These are phyloP conservation scores for Nixonia krombeini DNA, from an alignment of 1,140 invertebrate genomes.

Conservation along the genomic window DNA sequence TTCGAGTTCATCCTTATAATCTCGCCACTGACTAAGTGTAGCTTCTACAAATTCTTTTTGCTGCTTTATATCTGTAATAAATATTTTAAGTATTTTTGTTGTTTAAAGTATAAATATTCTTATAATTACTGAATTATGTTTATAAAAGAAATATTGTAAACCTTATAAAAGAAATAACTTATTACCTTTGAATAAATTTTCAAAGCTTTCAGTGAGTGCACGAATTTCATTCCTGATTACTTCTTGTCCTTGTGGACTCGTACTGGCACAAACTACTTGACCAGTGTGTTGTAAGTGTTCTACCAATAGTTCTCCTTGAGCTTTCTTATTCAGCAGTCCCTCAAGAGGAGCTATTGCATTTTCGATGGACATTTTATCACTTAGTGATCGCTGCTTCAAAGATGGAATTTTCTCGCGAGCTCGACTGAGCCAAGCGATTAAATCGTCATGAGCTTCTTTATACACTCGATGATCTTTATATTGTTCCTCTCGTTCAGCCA, in stretches of 20 bases:
- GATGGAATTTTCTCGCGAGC: constrained; percentile 91
- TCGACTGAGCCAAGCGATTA: constrained; percentile 86
- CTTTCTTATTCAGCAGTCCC: constrained; percentile 88
- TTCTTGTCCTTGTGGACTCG: constrained; percentile 83
- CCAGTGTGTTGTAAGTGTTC: constrained; percentile 89
- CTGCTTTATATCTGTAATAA: constrained; percentile 80
- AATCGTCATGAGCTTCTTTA: constrained; percentile 90
- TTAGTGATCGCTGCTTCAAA: constrained; percentile 85
- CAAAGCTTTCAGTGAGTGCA: constrained; percentile 86
- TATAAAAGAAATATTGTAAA: background rate
- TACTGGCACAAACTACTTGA: constrained; percentile 87
- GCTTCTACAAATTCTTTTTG: constrained; percentile 88
- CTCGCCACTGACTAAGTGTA: constrained; percentile 86
- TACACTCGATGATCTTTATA: constrained; percentile 89
- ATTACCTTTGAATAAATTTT: constrained; percentile 81
- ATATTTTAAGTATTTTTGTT: too few relatives aligned
- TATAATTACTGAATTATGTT: background rate
- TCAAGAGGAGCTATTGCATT: constrained; percentile 89
- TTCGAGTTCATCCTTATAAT: constrained; percentile 94
- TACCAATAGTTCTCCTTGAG: constrained; percentile 89
- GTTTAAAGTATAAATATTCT: background rate
- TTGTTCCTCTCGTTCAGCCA: constrained; percentile 86
- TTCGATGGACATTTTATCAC: constrained; percentile 90
- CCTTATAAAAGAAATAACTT: constrained; percentile 2
- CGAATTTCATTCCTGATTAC: constrained; percentile 88